Percentiles rank a stretch among this genome's conserved stretches.
These are phyloP conservation scores for Trogon melanurus DNA, from an alignment of 2,113 vertebrate species.

Conservation along the genomic window DNA sequence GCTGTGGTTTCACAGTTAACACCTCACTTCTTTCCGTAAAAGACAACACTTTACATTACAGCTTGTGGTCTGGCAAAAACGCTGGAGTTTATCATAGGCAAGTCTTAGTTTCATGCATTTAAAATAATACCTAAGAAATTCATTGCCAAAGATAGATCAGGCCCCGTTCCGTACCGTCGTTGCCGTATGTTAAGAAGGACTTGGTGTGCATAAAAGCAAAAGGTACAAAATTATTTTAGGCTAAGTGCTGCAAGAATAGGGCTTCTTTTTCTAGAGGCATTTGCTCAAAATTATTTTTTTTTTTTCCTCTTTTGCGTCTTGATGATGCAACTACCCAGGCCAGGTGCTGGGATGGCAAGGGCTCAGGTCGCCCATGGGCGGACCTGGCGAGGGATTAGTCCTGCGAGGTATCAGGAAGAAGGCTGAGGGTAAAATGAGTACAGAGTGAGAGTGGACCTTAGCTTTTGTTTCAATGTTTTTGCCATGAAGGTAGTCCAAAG, in stretches of 20 bases:
- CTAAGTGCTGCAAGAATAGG: neutral
- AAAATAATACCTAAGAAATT: neutral
- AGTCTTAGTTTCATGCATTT: neutral
- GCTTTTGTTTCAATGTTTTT: neutral
- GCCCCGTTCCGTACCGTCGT: neutral
- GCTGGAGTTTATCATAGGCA: neutral
- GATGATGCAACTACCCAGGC: neutral
- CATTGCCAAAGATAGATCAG: neutral
- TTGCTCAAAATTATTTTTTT: neutral
- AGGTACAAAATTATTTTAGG: neutral
- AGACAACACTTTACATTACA: slow-evolving; percentile 31
- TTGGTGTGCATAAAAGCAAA: neutral
- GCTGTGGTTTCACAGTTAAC: slow-evolving; percentile 11
- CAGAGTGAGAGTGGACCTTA: neutral
- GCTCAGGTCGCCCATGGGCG: neutral
- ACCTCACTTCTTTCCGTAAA: neutral
- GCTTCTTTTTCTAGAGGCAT: neutral
- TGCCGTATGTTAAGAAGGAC: neutral
- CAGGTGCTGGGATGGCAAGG: neutral
- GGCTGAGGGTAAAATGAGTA: neutral
- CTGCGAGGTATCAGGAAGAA: rapidly evolving
- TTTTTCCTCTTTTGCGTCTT: neutral
- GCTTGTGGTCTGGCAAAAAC: neutral
- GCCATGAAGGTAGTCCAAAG: neutral
- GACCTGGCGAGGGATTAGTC: neutral